Conservation (phyloP, 2,888 invertebrate species). For the Leptarthrus brevirostris region DNA sequence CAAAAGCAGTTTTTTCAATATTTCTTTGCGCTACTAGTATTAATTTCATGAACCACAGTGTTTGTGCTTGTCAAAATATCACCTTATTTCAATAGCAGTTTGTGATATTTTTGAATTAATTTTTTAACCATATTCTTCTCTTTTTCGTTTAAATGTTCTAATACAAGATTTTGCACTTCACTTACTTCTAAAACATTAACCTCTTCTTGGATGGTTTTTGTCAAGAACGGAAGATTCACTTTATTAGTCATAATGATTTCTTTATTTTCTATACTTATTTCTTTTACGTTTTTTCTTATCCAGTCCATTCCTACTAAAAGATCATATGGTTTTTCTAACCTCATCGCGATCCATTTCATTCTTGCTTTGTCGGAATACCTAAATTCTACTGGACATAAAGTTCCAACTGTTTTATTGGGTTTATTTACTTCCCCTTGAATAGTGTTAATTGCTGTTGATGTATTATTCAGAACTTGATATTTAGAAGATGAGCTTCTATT, state of each 20-base stretch:
- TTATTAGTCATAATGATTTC: constrained; percentile 26
- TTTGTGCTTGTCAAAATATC: constrained; percentile 47
- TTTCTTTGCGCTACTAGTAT: constrained; percentile 49
- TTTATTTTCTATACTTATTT: neutral
- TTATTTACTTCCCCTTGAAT: too few relatives aligned
- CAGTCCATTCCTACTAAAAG: too few relatives aligned
- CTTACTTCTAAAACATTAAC: constrained; percentile 48
- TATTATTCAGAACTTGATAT: neutral
- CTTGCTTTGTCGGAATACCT: too few relatives aligned
- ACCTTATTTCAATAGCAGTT: constrained; percentile 52
- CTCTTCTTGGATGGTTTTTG: constrained; percentile 31
- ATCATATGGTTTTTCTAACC: too few relatives aligned
- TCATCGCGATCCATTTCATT: too few relatives aligned
- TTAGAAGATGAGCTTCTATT: constrained; percentile 21
- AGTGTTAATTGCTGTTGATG: too few relatives aligned
- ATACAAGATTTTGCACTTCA: constrained; percentile 42
- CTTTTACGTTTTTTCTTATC: constrained; percentile 2
- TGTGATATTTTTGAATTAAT: constrained; percentile 50
- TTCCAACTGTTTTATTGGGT: too few relatives aligned
- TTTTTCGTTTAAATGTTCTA: constrained; percentile 50
- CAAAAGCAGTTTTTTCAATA: too few relatives aligned
- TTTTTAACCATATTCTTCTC: constrained; percentile 41
- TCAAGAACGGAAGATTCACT: constrained; percentile 23
- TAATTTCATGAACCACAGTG: constrained; percentile 36
- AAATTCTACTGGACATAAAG: too few relatives aligned